Base-by-base conservation (phyloP, 1,140 invertebrate genomes). In the Euwallacea similis region DNA sequence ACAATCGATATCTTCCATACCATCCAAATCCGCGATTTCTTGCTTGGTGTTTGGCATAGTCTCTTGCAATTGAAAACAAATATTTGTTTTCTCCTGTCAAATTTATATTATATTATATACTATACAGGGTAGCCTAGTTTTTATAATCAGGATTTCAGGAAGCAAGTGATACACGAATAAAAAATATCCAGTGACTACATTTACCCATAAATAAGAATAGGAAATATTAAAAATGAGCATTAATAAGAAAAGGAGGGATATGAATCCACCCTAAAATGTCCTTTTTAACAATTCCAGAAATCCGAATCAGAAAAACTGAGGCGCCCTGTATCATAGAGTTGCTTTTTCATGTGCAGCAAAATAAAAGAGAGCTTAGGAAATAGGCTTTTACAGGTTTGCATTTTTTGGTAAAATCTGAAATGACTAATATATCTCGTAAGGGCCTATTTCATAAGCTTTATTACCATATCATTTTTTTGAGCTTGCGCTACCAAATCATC, bases 401-500 rank as follows among this genome's bases (percentile, higher is more conserved):
- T 33, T 33, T 33, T 33, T 33, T 33, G 21, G 21, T 4, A 50
- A 50, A 1, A 50, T 10, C 47, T 1, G 10, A 50, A 50, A 50
- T 6, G 47, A 50, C 47, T 50, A 50, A 11, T 11, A 50, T 11
- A 6, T 10, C 47, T 59, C 33, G 56, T 21, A 33, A 33, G 21
- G 4, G 4, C 1, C 4, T 33, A 2, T 33, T 33, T 33, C 21
- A 33, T 33, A 2, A 33, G 4, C 1, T 4, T 33, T 33, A 21
- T 21, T 78, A 76, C 76, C 75, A 77, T 76, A 74, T 76, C 68
- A 11, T 73, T 72, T 60, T 79, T 76, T 71, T 83, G 80, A 41
- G 87, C 81, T 80, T 89, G 83, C 59, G 85, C 82, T 0, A 90
- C 88, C 70, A 94, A 82, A 82, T 95, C 93, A 59, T 91, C 88